These are phyloP conservation scores for Bovichtus diacanthus DNA, from an alignment of 2,797 vertebrate species.

Conservation along the genomic window DNA sequence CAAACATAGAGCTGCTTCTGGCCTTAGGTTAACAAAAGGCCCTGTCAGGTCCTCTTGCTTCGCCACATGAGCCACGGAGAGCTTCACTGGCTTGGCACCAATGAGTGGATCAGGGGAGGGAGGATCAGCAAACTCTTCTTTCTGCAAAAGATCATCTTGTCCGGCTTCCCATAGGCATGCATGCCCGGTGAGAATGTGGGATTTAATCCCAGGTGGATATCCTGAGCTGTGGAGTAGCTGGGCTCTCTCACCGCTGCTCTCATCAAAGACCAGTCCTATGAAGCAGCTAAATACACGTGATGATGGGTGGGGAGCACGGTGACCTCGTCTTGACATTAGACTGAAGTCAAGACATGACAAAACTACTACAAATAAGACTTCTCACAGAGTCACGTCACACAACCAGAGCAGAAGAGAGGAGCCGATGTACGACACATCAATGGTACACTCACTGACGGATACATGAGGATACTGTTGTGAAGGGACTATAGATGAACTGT, in stretches of 20 bases:
- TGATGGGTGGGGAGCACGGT: conserved; percentile 57
- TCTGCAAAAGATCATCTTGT: conserved; percentile 83
- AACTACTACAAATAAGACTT: conserved; percentile 66
- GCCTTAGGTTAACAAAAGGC: conserved; percentile 84
- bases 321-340: conserved; percentile 48
- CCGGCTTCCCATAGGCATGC: conserved; percentile 71
- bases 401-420: conserved; percentile 53
- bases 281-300: conserved; percentile 66
- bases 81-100: conserved; percentile 76
- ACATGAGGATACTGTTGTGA: conserved; percentile 42
- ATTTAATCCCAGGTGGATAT: conserved; percentile 80
- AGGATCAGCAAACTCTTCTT: conserved; percentile 82
- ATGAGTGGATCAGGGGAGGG: conserved; percentile 65
- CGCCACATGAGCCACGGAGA: conserved; percentile 77
- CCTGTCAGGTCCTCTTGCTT: conserved; percentile 79
- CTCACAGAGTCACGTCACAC: conserved; percentile 30
- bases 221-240: conserved; percentile 66
- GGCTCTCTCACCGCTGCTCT: conserved; percentile 70
- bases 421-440: conserved; percentile 59
- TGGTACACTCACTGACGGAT: conserved; percentile 69
- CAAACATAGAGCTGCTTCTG: conserved; percentile 80
- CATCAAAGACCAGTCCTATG: conserved; percentile 65
- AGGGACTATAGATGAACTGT: conserved; percentile 79
- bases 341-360: conserved; percentile 59
- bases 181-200: conserved; percentile 72